Conservation (phyloP, 2,888 invertebrate genomes). For the Miltochrista miniata region DNA sequence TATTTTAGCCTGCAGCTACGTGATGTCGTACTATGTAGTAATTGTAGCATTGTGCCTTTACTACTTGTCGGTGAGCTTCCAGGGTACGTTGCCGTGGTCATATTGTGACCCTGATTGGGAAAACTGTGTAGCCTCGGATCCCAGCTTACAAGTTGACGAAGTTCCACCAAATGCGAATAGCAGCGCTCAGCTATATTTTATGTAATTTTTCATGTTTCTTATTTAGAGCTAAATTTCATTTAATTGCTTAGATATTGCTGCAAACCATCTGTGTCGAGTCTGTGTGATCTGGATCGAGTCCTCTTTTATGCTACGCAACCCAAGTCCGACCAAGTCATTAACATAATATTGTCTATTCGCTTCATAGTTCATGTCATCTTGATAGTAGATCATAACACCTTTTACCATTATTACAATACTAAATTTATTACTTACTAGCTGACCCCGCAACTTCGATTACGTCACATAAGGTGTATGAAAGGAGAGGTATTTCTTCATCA, state of each 20-base stretch:
- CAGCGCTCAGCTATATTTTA: conserved; percentile 84
- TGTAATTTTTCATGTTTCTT: conserved; percentile 19
- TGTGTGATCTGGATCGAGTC: too few species aligned
- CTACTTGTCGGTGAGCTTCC: conserved; percentile 89
- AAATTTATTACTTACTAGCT: too few species aligned
- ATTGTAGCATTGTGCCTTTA: conserved; percentile 89
- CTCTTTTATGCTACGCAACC: too few species aligned
- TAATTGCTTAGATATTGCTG: not conserved
- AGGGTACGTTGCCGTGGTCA: conserved; percentile 88
- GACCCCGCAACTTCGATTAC: too few species aligned
- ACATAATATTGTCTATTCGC: too few species aligned
- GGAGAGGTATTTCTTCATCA: too few species aligned
- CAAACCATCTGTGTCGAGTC: too few species aligned
- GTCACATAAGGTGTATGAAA: too few species aligned
- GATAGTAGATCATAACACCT: too few species aligned
- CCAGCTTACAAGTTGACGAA: conserved; percentile 34
- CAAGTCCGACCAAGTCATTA: too few species aligned
- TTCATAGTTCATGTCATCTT: too few species aligned
- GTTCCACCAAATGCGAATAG: conserved; percentile 57
- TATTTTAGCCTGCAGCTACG: conserved; percentile 83
- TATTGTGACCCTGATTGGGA: conserved; percentile 84
- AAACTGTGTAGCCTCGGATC: conserved; percentile 68
- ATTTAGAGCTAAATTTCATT: not conserved
- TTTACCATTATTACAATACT: too few species aligned
- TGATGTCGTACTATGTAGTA: conserved; percentile 90